Base-by-base conservation (phyloP, 2,797 vertebrate species). In the Pantherophis vulpinus region DNA sequence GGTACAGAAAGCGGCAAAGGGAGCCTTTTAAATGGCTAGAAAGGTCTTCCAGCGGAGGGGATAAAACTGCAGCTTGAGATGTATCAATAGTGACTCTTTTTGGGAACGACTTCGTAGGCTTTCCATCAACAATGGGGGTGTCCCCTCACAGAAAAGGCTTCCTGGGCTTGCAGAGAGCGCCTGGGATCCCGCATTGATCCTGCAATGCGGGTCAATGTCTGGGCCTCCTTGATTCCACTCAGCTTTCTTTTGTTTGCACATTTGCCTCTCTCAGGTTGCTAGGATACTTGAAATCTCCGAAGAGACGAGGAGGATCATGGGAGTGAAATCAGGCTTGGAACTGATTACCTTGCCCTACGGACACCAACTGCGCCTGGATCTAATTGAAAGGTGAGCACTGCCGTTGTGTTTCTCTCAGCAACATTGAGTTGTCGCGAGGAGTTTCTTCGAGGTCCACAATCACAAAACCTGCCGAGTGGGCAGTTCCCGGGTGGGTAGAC, bases 341-440 rank as follows among this genome's bases (percentile, higher is more conserved):
- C 97, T 99, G 95, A 98, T 99, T 94, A 99, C 99, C 11, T 96
- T 99, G 97, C 99, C 99, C 0, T 98, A 99, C 0, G 99, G 99
- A 86, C 98, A 96, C 90, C 99, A 99, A 96, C 98, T 99, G 96
- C 98, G 99, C 93, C 98, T 98, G 94, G 99, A 99, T 97, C 98
- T 99, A 91, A 98, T 99, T 93, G 99, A 99, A 97, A 98, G 99
- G 99, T 99, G 98, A 97, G 95, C 51, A 5, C 70, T 93, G 8
- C 23, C 23, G 10, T 47, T 25, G 23, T 25, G 42, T 83, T 83
- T 83, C 74, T 47, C 42, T 83, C 79, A 0, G 32, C 70, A 59
- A 58, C 60, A 27, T n/a, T 8, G 18, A 10, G 20, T 47, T 88
- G 63, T 47, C 25, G 2, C 5, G 42, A 25, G n/a, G 59, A 14